Evolutionary conservation across 2,797 vertebrate species (phyloP).

Genomic region (Austrolebias charrua): DNA sequence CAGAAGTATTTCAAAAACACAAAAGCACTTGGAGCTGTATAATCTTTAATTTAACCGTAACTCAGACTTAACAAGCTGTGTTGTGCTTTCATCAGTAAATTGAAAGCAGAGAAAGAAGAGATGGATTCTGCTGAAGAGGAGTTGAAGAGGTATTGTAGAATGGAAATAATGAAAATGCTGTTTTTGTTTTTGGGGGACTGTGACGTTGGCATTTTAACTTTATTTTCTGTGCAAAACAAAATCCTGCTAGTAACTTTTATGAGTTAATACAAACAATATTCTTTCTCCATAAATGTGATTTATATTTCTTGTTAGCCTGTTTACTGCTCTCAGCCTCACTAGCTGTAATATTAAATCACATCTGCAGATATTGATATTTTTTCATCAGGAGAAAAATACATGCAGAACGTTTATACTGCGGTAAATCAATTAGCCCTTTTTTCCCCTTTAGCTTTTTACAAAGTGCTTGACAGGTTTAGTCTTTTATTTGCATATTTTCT

Average conservation of each 20-base stretch:
- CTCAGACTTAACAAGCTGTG: conserved; percentile 34
- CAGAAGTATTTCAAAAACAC: background rate
- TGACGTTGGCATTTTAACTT: background rate
- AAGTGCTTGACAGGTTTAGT: background rate
- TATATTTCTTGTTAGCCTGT: background rate
- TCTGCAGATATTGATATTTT: background rate
- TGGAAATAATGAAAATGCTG: background rate
- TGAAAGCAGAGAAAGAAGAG: background rate
- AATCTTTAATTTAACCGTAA: conserved; percentile 40
- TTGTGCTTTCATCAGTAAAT: conserved; percentile 26
- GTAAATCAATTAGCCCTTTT: background rate
- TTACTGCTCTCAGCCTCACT: background rate
- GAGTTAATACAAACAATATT: background rate
- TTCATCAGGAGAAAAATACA: background rate
- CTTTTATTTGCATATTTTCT: no score
- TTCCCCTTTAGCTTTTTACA: background rate
- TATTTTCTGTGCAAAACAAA: no score
- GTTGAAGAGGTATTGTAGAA: background rate
- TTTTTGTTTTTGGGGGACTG: background rate
- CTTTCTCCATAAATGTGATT: background rate
- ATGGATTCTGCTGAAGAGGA: conserved; percentile 8
- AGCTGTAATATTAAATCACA: background rate
- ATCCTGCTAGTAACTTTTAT: background rate
- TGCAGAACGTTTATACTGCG: background rate
- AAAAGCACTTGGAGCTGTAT: background rate